A percentile compares a stretch with the other conserved stretches of the same genome.
Conservation (phyloP, 1,140 invertebrate species). For the Papilio machaon region DNA sequence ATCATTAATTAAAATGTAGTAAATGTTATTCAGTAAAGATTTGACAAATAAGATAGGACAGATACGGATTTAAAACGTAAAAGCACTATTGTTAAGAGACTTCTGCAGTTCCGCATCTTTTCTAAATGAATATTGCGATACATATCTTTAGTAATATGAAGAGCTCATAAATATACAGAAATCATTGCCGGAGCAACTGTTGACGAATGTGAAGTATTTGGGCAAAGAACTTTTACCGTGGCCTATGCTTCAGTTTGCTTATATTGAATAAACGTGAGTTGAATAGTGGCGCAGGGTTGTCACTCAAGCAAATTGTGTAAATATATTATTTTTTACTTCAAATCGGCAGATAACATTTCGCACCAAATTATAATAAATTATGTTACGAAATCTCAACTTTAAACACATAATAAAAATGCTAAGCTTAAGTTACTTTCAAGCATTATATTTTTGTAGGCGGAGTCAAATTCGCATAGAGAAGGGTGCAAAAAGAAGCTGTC, state of each 20-base stretch:
- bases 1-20: too few relatives aligned
- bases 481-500: slow-evolving; percentile 52
- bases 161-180: slow-evolving; percentile 51
- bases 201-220: slow-evolving; percentile 79
- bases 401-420: background rate
- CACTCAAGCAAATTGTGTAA: slow-evolving; percentile 30
- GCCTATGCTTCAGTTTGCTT: slow-evolving; percentile 79
- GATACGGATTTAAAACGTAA: background rate
- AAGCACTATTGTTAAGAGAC: background rate
- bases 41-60: too few relatives aligned
- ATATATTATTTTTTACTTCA: background rate
- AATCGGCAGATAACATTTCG: background rate
- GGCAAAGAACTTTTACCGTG: slow-evolving; percentile 76
- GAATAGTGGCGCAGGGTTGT: slow-evolving; percentile 75
- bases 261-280: slow-evolving; percentile 82
- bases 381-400: too few relatives aligned
- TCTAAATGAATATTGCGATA: background rate
- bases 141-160: slow-evolving; percentile 31
- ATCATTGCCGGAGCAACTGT: slow-evolving; percentile 61
- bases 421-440: background rate
- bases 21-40: too few relatives aligned
- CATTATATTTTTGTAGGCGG: slow-evolving; percentile 46
- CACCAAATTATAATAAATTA: background rate
- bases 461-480: slow-evolving; percentile 43
- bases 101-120: background rate